phyloP scores from a whole-genome alignment of 1,140 invertebrate genomes.

The Acyrthosiphon pisum region DNA sequence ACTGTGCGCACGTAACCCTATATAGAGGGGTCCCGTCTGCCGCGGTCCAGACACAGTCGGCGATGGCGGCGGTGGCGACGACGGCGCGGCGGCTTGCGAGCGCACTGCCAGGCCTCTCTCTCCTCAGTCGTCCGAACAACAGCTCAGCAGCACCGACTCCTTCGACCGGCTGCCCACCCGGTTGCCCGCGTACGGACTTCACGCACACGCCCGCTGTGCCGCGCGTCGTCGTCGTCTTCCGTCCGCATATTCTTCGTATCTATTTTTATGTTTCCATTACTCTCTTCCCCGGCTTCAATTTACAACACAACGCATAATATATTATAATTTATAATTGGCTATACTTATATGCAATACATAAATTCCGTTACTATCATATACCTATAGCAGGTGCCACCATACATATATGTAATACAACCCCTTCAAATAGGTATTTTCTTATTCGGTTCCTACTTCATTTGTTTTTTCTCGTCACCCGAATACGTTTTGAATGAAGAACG shows the following conservation, averaged over 20 bases:
- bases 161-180: slow-evolving; percentile 51
- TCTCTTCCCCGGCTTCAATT: background rate
- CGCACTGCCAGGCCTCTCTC: slow-evolving; percentile 30
- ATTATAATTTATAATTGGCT: background rate
- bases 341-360: background rate
- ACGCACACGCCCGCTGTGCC: background rate
- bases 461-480: background rate
- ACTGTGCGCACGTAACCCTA: slow-evolving; percentile 48
- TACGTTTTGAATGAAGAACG: slow-evolving; percentile 54
- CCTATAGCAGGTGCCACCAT: background rate
- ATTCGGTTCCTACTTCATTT: background rate
- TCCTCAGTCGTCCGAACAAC: slow-evolving; percentile 55
- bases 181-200: slow-evolving; percentile 20
- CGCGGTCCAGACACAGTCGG: slow-evolving; percentile 49
- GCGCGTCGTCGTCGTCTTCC: background rate
- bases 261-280: background rate
- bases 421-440: background rate
- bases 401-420: background rate
- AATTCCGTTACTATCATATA: background rate
- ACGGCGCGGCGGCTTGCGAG: slow-evolving; percentile 27
- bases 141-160: slow-evolving; percentile 52
- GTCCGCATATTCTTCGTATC: background rate
- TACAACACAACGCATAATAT: background rate
- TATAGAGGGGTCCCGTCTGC: slow-evolving; percentile 53
- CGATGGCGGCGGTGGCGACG: slow-evolving; percentile 33